phyloP scores from a whole-genome alignment of 2,888 invertebrate genomes.

The Drosophila eohydei region DNA sequence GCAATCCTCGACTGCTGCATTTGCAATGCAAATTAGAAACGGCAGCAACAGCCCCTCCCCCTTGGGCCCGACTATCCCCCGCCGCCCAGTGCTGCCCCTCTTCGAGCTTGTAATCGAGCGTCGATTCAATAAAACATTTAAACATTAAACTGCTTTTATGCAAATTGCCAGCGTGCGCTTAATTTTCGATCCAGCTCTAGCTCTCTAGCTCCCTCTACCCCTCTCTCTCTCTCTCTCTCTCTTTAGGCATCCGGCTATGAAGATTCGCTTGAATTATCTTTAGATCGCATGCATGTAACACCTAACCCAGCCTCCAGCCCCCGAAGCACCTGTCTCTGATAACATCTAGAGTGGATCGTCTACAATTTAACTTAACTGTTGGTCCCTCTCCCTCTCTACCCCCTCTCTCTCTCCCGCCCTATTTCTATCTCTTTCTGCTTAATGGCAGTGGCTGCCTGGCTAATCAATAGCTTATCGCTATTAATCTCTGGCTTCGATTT shows the following conservation, averaged over 20 bases:
- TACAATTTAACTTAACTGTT: constrained; percentile 53
- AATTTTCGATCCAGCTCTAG: constrained; percentile 56
- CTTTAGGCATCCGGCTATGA: constrained; percentile 47
- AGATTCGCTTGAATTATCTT: constrained; percentile 71
- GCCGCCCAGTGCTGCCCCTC: not conserved
- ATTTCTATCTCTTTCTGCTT: constrained; percentile 13
- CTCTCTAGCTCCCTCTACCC: not conserved
- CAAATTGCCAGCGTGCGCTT: constrained; percentile 81
- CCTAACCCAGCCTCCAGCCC: constrained; percentile 49
- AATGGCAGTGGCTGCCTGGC: constrained; percentile 67
- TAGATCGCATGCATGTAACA: constrained; percentile 76
- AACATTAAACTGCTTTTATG: constrained; percentile 83
- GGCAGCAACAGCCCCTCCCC: constrained; percentile 41
- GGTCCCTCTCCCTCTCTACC: not conserved
- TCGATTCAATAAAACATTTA: constrained; percentile 81
- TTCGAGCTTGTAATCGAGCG: constrained; percentile 65
- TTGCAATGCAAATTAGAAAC: constrained; percentile 79
- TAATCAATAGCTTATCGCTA: constrained; percentile 81
- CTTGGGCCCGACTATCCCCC: not conserved
- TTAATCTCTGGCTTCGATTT: constrained; percentile 80
- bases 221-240: too few relatives aligned
- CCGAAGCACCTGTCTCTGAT: constrained; percentile 44
- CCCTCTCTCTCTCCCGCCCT: not conserved
- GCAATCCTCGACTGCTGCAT: constrained; percentile 38
- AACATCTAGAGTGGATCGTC: constrained; percentile 72